Evolutionary conservation across 1,140 invertebrate species (phyloP), one percentile per base, ranked within the genome.

Genomic region (Drosophila truncata): DNA sequence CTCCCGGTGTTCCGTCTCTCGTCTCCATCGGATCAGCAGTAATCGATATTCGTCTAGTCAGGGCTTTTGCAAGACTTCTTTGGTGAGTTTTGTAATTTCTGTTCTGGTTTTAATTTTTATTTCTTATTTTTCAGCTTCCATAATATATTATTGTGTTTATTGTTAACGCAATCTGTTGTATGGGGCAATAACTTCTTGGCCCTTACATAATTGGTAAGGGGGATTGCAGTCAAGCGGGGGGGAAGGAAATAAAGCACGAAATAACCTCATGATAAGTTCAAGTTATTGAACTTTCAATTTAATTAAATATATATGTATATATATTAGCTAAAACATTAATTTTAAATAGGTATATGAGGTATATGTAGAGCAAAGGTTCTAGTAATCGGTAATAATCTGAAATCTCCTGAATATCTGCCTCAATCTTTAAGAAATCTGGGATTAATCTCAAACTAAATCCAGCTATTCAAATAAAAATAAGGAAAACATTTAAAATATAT

Each of bases 191-290:
- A 55, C 52, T 55, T 55, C 33, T 55, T 37, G 9, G 50, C 50
- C 23, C 52, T 55, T 55, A 55, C 52, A 55, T 55, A n/a, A 55
- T 55, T 25, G 50, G 50, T 1, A 3, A 20, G 31, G 50, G 18
- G 49, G 3, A 18, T 3, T 33, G 29, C 7, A 20, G 31, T 14
- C 6, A 5, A 5, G 2, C 8, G 5, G 50, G 25, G 18, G 13
- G 11, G 2, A 5, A 1, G 31, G 1, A 10, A 23, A 11, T 6
- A 9, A 37, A 25, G 4, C 52, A 54, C 52, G 33, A 7, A n/a
- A 16, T 65, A 61, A 65, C 33, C 63, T 63, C 63, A 62, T 65
- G 63, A n/a, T 13, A 23, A 8, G 63, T 31, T 65, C 58, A 44
- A 65, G 29, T 23, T 35, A 4, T 35, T 54, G 18, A 52, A 13